Conservation (phyloP, 1,140 invertebrate species). For the Diorhabda sublineata region DNA sequence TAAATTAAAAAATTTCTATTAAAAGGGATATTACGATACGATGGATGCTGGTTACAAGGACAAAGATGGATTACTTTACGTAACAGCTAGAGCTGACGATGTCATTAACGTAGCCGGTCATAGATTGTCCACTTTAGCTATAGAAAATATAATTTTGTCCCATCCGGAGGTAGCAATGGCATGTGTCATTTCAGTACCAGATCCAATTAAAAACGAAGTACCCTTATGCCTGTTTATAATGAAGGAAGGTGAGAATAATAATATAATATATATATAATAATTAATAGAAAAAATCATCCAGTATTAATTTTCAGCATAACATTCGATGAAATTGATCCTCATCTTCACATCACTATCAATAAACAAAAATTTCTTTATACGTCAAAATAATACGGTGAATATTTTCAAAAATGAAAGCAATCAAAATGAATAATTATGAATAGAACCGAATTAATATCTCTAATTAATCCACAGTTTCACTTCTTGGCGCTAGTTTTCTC, state of each 20-base stretch:
- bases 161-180: slow-evolving; percentile 80
- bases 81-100: slow-evolving; percentile 88
- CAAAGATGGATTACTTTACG: slow-evolving; percentile 78
- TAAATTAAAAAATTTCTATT: background rate
- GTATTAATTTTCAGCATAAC: too few species aligned
- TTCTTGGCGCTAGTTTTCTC: too few species aligned
- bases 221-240: slow-evolving; percentile 83
- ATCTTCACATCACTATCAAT: too few species aligned
- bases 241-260: slow-evolving; percentile 50
- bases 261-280: too few species aligned
- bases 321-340: too few species aligned
- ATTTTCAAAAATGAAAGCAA: too few species aligned
- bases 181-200: slow-evolving; percentile 84
- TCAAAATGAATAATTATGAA: too few species aligned
- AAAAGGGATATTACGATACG: slow-evolving; percentile 90
- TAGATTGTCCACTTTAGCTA: slow-evolving; percentile 76
- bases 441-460: too few species aligned
- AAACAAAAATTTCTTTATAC: too few species aligned
- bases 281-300: too few species aligned
- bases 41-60: slow-evolving; percentile 90
- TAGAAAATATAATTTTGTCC: slow-evolving; percentile 84
- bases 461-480: too few species aligned
- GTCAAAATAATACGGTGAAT: too few species aligned
- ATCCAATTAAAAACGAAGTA: slow-evolving; percentile 83
- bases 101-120: slow-evolving; percentile 96